Percentiles rank a stretch among this genome's conserved stretches.
Evolutionary conservation across 1,140 invertebrate species (phyloP).

Genomic region (Diabrotica undecimpunctata): DNA sequence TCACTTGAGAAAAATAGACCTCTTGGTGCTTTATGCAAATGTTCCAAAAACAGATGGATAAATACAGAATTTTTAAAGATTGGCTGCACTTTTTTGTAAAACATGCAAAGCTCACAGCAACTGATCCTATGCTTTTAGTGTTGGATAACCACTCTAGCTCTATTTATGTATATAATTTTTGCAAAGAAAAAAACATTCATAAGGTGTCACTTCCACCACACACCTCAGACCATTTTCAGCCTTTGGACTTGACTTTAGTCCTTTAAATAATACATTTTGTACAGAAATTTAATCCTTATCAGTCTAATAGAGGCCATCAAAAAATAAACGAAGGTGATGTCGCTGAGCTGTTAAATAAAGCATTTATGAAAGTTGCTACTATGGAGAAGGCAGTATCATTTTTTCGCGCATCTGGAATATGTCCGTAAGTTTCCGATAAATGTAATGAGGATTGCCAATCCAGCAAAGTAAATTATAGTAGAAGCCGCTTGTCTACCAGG

Average conservation of each 20-base stretch:
- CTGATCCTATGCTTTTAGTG: neutral
- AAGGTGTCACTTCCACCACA: neutral
- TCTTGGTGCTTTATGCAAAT: neutral
- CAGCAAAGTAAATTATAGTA: no score
- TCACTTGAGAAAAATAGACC: neutral
- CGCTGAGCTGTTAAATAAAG: no score
- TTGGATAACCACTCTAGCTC: neutral
- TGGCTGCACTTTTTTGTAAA: neutral
- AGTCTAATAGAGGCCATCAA: neutral
- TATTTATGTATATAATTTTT: neutral
- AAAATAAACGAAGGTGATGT: no score
- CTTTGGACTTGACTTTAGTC: neutral
- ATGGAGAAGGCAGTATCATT: neutral
- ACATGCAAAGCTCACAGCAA: neutral
- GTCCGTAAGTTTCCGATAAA: neutral
- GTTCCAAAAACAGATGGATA: neutral
- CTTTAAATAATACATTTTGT: neutral
- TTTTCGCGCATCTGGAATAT: neutral
- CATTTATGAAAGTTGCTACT: neutral
- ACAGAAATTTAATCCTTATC: neutral
- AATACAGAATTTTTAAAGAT: no score
- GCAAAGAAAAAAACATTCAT: neutral
- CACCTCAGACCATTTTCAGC: neutral
- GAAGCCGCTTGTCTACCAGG: no score
- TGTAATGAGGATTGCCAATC: no score